These are phyloP conservation scores for Pentalonia nigronervosa DNA, from an alignment of 1,140 invertebrate genomes.

Conservation along the genomic window DNA sequence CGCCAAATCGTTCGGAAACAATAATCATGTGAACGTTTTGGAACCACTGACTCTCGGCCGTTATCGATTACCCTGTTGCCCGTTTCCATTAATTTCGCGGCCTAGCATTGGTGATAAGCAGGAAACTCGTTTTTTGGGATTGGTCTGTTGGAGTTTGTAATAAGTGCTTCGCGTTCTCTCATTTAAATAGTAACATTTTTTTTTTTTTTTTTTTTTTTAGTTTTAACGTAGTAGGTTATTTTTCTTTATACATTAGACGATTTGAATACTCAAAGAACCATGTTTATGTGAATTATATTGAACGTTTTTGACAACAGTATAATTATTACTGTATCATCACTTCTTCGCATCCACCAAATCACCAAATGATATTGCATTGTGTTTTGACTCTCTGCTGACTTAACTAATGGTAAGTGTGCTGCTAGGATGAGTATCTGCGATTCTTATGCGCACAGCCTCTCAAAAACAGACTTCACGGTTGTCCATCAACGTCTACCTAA, in stretches of 20 bases:
- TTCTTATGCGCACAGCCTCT: neutral
- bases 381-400: neutral
- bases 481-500: neutral
- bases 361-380: neutral
- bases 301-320: neutral
- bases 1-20: neutral
- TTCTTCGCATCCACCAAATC: neutral
- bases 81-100: neutral
- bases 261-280: neutral
- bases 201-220: neutral
- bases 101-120: neutral
- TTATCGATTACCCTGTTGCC: neutral
- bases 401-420: slow-evolving; percentile 17
- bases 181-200: neutral
- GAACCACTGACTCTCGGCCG: neutral
- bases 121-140: neutral
- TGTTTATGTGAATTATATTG: neutral
- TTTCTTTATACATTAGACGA: neutral
- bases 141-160: neutral
- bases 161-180: neutral
- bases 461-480: neutral
- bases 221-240: neutral
- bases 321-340: neutral
- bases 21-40: neutral
- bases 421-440: neutral